Conservation (phyloP, 2,888 invertebrate genomes). For the Eristalinus sepulchralis region DNA sequence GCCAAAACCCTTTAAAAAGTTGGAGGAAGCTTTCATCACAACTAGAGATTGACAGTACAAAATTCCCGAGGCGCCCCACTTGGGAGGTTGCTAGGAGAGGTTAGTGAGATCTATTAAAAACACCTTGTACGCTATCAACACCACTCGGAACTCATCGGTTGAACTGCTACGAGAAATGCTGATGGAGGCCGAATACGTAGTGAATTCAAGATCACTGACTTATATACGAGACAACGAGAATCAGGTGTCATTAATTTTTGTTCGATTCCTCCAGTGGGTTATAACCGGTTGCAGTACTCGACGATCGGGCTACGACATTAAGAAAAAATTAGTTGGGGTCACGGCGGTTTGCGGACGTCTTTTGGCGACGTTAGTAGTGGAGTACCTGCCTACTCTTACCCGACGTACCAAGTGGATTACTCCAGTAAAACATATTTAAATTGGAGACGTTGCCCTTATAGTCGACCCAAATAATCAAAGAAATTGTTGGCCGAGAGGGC, state of each 20-base stretch:
- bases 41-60: slow-evolving; percentile 68
- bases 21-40: neutral
- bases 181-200: neutral
- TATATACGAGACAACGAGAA: neutral
- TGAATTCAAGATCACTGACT: neutral
- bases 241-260: neutral
- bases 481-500: neutral
- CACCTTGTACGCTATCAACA: slow-evolving; percentile 21
- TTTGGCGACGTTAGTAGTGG: neutral
- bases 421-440: neutral
- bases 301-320: neutral
- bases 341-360: neutral
- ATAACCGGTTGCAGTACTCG: too few relatives aligned
- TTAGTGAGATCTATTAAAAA: slow-evolving; percentile 42
- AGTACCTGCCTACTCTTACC: neutral
- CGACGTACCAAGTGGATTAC: neutral
- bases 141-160: neutral
- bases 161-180: neutral
- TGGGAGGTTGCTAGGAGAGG: slow-evolving; percentile 58
- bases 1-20: too few relatives aligned
- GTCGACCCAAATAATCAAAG: neutral
- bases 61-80: slow-evolving; percentile 68
- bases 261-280: too few relatives aligned
- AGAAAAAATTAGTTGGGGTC: neutral
- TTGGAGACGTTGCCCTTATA: neutral